phyloP scores from a whole-genome alignment of 2,113 vertebrate genomes.

The Genyomyrus donnyi region DNA sequence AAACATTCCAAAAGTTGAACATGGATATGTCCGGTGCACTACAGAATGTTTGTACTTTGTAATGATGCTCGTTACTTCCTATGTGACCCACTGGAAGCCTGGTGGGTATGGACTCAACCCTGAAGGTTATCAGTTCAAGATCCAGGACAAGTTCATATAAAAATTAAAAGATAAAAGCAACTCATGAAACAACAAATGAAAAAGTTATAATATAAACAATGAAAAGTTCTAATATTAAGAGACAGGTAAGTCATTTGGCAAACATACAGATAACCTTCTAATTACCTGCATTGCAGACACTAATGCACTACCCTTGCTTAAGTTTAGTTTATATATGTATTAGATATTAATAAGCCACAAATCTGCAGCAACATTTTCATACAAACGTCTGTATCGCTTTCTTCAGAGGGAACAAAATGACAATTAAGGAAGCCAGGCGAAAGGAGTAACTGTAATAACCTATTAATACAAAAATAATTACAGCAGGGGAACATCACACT shows the following conservation, averaged over 20 bases:
- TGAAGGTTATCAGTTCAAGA: not conserved
- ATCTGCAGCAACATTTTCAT: not conserved
- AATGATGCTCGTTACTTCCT: not conserved
- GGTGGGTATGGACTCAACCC: not conserved
- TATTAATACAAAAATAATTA: constrained; percentile 57
- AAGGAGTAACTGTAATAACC: constrained; percentile 50
- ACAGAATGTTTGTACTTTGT: not conserved
- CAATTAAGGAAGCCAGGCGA: constrained; percentile 35
- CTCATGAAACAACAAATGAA: not conserved
- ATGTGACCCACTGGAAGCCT: not conserved
- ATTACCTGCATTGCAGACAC: not conserved
- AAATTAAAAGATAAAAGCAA: not conserved
- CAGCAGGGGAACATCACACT: constrained; percentile 52
- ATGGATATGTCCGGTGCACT: not conserved
- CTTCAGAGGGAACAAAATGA: constrained; percentile 38
- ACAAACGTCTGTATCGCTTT: constrained; percentile 43
- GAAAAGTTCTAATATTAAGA: not conserved
- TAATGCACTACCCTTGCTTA: not conserved
- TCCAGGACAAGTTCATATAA: not conserved
- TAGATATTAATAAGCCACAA: not conserved
- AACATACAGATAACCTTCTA: not conserved
- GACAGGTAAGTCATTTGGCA: not conserved
- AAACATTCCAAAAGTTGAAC: not conserved
- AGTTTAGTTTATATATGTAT: not conserved
- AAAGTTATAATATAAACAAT: not conserved